These are phyloP conservation scores for Apostichopus leukothele DNA, from an alignment of 53 echinoderm and acorn worm genomes.

Conservation along the genomic window DNA sequence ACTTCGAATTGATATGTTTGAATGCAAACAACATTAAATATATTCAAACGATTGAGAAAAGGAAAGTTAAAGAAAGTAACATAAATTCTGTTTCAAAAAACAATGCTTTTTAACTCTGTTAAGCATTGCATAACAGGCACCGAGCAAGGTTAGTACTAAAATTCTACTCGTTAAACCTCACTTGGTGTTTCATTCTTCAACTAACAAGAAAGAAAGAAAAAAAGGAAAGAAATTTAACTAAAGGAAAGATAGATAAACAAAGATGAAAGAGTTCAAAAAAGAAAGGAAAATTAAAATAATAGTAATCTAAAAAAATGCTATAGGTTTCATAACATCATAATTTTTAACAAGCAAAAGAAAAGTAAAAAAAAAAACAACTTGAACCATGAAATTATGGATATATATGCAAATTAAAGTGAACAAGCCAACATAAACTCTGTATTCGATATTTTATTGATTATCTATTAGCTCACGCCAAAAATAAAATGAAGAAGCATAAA, in stretches of 20 bases:
- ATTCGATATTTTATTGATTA: neutral
- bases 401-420: neutral
- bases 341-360: conserved; percentile 21
- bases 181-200: neutral
- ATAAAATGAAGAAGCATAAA: neutral
- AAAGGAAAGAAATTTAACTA: neutral
- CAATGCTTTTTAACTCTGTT: neutral
- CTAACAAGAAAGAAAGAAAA: neutral
- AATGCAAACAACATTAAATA: too few species aligned
- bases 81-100: neutral
- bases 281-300: neutral
- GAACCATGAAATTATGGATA: neutral
- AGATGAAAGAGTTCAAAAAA: neutral
- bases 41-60: too few species aligned
- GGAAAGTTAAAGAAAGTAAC: too few species aligned
- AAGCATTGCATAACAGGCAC: neutral
- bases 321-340: neutral
- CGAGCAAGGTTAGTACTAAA: neutral
- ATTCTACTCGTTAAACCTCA: neutral
- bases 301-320: neutral
- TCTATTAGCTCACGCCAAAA: conserved; percentile 34
- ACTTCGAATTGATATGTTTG: too few species aligned
- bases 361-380: neutral
- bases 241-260: neutral
- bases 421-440: neutral